Base-by-base conservation (phyloP, 2,797 vertebrate genomes). In the Schizopygopsis pylzovi region DNA sequence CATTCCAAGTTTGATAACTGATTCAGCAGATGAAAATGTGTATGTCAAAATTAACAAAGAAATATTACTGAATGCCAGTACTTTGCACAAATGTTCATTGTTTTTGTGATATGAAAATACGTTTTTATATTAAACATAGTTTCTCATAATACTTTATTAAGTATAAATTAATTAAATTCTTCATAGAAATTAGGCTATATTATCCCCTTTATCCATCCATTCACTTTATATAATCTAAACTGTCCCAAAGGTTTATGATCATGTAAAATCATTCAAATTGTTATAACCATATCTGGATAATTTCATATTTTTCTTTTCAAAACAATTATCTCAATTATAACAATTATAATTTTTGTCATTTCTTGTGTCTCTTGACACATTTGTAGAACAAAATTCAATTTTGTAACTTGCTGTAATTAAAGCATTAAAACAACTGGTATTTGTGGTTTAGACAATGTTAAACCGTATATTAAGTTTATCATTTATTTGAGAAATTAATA, bases 21-120 rank as follows among this genome's bases (percentile, higher is more conserved):
- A 3, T 54, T 56, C 33, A 77, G 33, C 16, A 75, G 49, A 33
- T 49, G 7, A 49, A 20, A 18, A 7, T 49, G 20, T 0, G 6
- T 28, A 39, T 49, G 15, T 76, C 8, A 20, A 76, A 75, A 76
- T 75, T 11, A 56, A 12, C 12, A 54, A 20, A 22, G 12, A 22
- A 37, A 3, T 43, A 6, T 59, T 7, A 11, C 37, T 45, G 11
- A 79, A 45, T 65, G 63, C 10, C 78, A 49, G 18, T n/a, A 68
- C 25, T 68, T 81, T 81, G 79, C 28, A 81, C 61, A 33, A 45
- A 11, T 79, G 77, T n/a, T 41, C 16, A 56, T 5, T 45, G 12
- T 18, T 65, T 61, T 25, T 79, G 22, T 63, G 16, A 63, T 52
- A 4, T 68, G 28, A 67, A 81, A 68, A n/a, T 22, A 45, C 3